Conservation (phyloP, 2,113 vertebrate species). For the Varanus salvator region DNA sequence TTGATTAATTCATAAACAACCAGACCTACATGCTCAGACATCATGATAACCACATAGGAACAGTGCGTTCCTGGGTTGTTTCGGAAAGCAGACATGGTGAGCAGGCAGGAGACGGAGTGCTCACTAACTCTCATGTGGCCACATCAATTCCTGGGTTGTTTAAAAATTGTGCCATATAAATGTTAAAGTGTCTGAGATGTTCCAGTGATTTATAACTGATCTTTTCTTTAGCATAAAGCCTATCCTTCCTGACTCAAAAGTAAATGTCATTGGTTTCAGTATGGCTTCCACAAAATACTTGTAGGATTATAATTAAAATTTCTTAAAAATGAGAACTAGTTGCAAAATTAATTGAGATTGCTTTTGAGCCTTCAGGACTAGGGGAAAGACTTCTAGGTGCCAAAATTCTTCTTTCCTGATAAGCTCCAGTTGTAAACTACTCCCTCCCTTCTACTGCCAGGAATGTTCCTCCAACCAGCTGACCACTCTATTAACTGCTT, state of each 20-base stretch:
- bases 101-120: no score
- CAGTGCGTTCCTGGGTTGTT: no score
- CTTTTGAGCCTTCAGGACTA: background rate
- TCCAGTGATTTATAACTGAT: background rate
- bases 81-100: no score
- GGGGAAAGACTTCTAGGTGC: background rate
- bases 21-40: no score
- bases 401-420: background rate
- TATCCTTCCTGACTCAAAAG: background rate
- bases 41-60: no score
- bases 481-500: no score
- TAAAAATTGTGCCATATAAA: background rate
- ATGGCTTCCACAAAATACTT: background rate
- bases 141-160: no score
- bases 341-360: background rate
- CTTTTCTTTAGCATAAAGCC: background rate
- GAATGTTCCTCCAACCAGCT: no score
- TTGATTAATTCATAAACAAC: no score
- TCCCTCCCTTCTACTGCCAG: no score
- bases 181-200: background rate
- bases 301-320: background rate
- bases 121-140: no score
- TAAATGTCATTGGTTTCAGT: background rate
- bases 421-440: no score
- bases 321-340: background rate